Evolutionary conservation across 2,888 invertebrate genomes (phyloP), one percentile per base, ranked within the genome.

Genomic region (Melipona beecheii): DNA sequence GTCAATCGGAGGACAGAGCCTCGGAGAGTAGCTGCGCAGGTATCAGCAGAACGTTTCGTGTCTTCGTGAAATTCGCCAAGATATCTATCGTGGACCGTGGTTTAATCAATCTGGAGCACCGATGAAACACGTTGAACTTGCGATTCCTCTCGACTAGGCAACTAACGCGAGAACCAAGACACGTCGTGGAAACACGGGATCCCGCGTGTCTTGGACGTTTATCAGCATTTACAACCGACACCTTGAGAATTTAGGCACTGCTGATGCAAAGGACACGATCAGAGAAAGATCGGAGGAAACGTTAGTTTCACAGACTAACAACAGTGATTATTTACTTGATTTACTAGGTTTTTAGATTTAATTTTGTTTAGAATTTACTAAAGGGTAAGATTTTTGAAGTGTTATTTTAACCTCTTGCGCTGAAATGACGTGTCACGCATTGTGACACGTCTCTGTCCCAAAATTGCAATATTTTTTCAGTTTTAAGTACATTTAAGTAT

Each of bases 141-240:
- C 50, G 54, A 64, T 86, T 82, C 69, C 71, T 56, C 62, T 60
- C 56, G 17, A 17, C 60, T 27, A 60, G 3, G 27, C 19, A 24
- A 24, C 56, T 15, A 27, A 9, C 60, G 27, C 27, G 60, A 60
- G 60, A 60, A 19, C 60, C 4, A 24, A 24, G 1, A 27, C 43
- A 11, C 9, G 27, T 27, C 24, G 24, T 27, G 27, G 9, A 24
- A 60, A 82, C 78, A 75, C 78, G 77, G 75, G 83, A 87, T 78
- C 81, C 77, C 69, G 13, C 64, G 74, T 24, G 72, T 85, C 77
- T 85, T 78, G 31, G 54, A 68, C 64, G 75, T 21, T 65, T 73
- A 65, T 24, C 72, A 54, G 43, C 60, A 21, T 50, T 36, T 27
- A 43, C 60, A n/a, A 21, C 52, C 65, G 43, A 71, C 72, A 75